These are phyloP conservation scores for Uloborus plumipes DNA, from an alignment of 2,888 invertebrate species.

Conservation along the genomic window DNA sequence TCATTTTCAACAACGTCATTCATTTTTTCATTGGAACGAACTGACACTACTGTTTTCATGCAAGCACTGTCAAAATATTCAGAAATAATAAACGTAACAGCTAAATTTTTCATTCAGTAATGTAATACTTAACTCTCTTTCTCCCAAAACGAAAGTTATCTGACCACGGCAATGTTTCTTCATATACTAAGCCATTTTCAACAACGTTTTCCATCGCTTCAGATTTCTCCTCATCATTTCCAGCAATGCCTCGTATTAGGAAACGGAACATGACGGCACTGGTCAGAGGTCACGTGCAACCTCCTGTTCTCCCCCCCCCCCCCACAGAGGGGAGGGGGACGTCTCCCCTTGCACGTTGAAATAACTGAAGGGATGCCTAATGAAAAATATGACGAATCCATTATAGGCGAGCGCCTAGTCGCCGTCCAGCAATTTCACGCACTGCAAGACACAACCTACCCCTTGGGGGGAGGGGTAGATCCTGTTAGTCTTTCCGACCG, in stretches of 20 bases:
- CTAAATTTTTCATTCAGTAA: too few species aligned
- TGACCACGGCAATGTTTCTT: too few species aligned
- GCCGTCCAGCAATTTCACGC: constrained; percentile 61
- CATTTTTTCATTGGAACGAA: too few species aligned
- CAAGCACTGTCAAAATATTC: too few species aligned
- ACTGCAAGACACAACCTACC: constrained; percentile 26
- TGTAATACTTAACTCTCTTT: too few species aligned
- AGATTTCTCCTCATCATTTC: constrained; percentile 22
- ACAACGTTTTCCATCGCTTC: constrained; percentile 22
- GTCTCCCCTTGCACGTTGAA: constrained; percentile 15
- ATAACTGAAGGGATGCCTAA: constrained; percentile 38
- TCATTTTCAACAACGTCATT: too few species aligned
- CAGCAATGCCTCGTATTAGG: constrained; percentile 9
- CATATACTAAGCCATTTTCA: too few species aligned
- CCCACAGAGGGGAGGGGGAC: neutral
- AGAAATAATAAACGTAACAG: too few species aligned
- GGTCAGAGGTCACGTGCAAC: constrained; percentile 46
- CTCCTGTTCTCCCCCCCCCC: neutral
- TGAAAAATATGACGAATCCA: constrained; percentile 65
- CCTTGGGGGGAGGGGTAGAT: constrained; percentile 17
- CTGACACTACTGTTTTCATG: too few species aligned
- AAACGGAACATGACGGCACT: constrained; percentile 54
- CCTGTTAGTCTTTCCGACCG: constrained; percentile 61
- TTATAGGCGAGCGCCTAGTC: constrained; percentile 46
- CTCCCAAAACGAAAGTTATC: too few species aligned